Conservation (phyloP, 2,797 vertebrate species). For the Bryconaethiops microstoma region DNA sequence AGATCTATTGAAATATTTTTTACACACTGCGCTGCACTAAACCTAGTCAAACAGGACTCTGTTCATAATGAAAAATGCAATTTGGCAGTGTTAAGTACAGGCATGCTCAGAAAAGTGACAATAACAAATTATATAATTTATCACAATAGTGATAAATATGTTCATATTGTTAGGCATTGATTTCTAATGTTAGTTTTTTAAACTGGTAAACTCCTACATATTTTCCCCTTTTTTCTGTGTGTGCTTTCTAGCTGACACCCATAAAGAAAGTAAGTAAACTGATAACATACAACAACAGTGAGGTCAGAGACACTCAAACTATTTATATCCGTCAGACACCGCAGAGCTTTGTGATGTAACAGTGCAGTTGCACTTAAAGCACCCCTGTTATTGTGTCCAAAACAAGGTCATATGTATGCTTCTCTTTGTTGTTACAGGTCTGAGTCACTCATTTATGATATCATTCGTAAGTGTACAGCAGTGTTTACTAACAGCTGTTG, state of each 20-base stretch:
- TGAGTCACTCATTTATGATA: conserved; percentile 28
- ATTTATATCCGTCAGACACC: neutral
- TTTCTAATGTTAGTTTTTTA: too few species aligned
- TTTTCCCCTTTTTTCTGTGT: neutral
- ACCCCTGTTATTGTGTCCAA: conserved; percentile 24
- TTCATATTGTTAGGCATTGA: too few species aligned
- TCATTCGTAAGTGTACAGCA: neutral
- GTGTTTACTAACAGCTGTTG: conserved; percentile 43
- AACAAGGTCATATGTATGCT: conserved; percentile 1
- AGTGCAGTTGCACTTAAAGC: conserved; percentile 6
- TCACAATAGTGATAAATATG: too few species aligned
- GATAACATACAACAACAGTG: neutral
- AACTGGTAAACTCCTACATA: neutral
- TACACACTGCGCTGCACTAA: too few species aligned
- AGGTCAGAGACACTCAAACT: neutral
- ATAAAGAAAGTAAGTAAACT: neutral
- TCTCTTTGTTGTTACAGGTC: conserved; percentile 2
- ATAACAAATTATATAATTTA: too few species aligned
- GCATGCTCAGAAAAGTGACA: too few species aligned
- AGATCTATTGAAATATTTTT: too few species aligned
- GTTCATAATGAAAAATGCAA: too few species aligned
- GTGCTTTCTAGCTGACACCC: neutral
- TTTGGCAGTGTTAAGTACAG: too few species aligned
- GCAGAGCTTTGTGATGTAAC: conserved; percentile 7
- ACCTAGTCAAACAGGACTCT: too few species aligned